Base-by-base conservation (phyloP, 2,113 vertebrate species). In the Ciconia boyciana region DNA sequence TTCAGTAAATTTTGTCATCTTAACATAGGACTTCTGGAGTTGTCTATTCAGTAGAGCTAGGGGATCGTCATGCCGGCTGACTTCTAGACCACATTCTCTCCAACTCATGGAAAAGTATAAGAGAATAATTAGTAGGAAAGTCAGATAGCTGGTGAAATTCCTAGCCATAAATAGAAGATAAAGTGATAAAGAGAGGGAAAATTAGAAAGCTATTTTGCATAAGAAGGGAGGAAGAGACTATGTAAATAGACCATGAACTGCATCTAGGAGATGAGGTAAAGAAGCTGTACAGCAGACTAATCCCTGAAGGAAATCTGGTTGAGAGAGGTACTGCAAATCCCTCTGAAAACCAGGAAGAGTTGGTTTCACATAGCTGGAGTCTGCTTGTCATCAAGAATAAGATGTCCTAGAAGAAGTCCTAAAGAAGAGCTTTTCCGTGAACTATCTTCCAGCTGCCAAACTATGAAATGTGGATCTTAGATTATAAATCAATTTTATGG, bases 401-500 rank as follows among this genome's bases (percentile, higher is more conserved):
- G 10, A n/a, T 61, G 36, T 21, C 54, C 80, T 72, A 36, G 64
- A 75, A 91, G 91, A 82, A 71, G 1, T 60, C 22, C 13, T 32
- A 20, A 41, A 75, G 54, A 89, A 64, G 44, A 80, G 11, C 15
- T 83, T 79, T 88, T 68, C 48, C 13, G 10, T 93, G 85, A 76
- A 34, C 44, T 85, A 5, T 72, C 48, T 76, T 61, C 39, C 49
- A 90, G 48, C 70, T 92, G 66, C 48, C 70, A 75, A 93, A 60
- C 52, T 65, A 41, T 90, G 85, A 90, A 85, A 83, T 69, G 70
- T 94, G 25, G 22, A 54, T 93, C 70, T 78, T 78, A 29, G 22
- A 66, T 84, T 78, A 82, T 68, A 91, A 94, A 90, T 91, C 78
- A 82, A 16, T 93, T 95, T 94, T 91, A 68, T 82, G 61, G n/a